Conservation (phyloP, 2,797 vertebrate species). For the Periparus ater region DNA sequence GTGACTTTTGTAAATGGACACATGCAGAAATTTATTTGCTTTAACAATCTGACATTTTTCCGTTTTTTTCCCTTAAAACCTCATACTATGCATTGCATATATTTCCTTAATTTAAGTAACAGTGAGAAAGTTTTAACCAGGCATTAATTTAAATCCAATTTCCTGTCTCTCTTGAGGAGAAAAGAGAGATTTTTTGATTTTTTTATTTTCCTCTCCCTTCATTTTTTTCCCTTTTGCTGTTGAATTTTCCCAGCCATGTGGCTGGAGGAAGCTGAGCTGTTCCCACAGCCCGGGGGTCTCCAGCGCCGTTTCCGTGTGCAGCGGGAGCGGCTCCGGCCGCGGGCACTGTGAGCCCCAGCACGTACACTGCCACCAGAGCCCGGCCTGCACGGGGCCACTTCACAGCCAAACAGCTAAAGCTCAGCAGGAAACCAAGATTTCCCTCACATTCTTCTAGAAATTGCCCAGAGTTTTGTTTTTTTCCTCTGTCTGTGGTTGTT, state of each 20-base stretch:
- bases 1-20: neutral
- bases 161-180: conserved; percentile 42
- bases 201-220: fast-evolving
- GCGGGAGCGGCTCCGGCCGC: neutral
- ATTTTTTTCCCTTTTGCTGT: neutral
- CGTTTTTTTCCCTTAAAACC: neutral
- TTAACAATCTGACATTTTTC: neutral
- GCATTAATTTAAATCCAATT: conserved; percentile 47
- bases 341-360: conserved; percentile 56
- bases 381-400: neutral
- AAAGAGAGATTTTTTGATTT: neutral
- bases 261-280: conserved; percentile 56
- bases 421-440: conserved; percentile 71
- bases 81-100: neutral
- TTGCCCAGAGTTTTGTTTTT: conserved; percentile 2
- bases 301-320: conserved; percentile 38
- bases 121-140: neutral
- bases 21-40: neutral
- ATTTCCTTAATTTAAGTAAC: neutral
- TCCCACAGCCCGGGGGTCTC: conserved; percentile 60
- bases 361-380: conserved; percentile 20
- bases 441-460: conserved; percentile 65
- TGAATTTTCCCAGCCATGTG: conserved; percentile 10
- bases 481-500: neutral
- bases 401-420: neutral